phyloP scores from a whole-genome alignment of 2,888 invertebrate species.

The Rosalia funebris region DNA sequence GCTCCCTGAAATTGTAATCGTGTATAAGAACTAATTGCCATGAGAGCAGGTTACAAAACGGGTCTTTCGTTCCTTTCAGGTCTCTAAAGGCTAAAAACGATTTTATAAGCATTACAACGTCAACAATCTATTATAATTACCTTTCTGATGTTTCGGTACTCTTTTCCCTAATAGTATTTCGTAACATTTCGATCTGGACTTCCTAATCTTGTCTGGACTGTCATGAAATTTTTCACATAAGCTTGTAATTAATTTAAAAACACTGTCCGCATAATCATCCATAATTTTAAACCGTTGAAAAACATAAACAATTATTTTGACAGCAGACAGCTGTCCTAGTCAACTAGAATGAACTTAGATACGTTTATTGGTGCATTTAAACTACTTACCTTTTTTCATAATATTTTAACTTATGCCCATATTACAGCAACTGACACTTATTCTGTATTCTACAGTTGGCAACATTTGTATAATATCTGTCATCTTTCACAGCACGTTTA shows the following conservation, averaged over 20 bases:
- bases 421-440: too few species aligned
- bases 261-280: constrained; percentile 34
- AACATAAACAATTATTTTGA: constrained; percentile 5
- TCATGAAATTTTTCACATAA: constrained; percentile 55
- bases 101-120: constrained; percentile 7
- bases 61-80: constrained; percentile 52
- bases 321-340: too few species aligned
- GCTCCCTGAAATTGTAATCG: constrained; percentile 49
- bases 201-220: constrained; percentile 45
- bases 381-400: too few species aligned
- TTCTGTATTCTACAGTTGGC: neutral
- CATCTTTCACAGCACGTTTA: neutral
- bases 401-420: too few species aligned
- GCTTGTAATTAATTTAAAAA: constrained; percentile 53
- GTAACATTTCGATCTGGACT: constrained; percentile 53
- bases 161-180: constrained; percentile 53
- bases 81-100: constrained; percentile 46
- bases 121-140: constrained; percentile 19
- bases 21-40: constrained; percentile 57
- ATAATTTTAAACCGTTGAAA: constrained; percentile 29
- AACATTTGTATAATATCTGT: neutral
- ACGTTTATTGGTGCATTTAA: too few species aligned
- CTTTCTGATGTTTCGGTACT: constrained; percentile 34
- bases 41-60: constrained; percentile 53
- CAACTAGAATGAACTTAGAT: too few species aligned